Percentiles rank a stretch among this genome's conserved stretches.
Conservation (phyloP, 2,797 vertebrate species). For the Squalus acanthias region DNA sequence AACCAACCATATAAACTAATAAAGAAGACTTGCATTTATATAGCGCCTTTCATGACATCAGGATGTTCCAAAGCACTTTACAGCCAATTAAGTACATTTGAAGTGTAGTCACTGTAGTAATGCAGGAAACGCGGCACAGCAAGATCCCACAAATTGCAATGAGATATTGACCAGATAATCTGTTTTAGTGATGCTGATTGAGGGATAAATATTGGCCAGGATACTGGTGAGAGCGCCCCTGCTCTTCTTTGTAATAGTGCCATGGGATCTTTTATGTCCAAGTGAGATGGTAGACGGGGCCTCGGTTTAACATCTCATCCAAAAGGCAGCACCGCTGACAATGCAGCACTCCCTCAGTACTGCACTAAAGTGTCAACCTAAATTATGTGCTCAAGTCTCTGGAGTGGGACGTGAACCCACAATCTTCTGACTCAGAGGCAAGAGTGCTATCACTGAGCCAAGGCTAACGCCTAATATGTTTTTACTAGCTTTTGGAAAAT, state of each 20-base stretch:
- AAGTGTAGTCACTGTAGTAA: background rate
- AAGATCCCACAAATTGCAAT: background rate
- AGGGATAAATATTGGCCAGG: background rate
- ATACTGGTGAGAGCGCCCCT: too few species aligned
- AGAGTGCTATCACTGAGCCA: background rate
- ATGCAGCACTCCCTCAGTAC: background rate
- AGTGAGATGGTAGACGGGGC: background rate
- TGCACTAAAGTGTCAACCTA: background rate
- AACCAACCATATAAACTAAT: too few species aligned
- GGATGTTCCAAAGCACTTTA: background rate
- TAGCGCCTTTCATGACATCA: too few species aligned
- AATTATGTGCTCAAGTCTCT: background rate
- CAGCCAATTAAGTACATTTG: background rate
- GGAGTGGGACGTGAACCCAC: background rate
- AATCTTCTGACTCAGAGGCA: background rate
- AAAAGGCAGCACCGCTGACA: background rate
- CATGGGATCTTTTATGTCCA: background rate
- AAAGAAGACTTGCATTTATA: too few species aligned
- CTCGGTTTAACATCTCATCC: background rate
- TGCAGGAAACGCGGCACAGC: background rate
- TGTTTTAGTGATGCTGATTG: background rate
- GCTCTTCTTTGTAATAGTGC: background rate
- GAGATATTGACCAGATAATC: background rate
- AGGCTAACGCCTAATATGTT: background rate
- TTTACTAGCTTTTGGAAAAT: background rate